These are phyloP conservation scores for Cabera pusaria DNA, from an alignment of 2,888 invertebrate species.

Conservation along the genomic window DNA sequence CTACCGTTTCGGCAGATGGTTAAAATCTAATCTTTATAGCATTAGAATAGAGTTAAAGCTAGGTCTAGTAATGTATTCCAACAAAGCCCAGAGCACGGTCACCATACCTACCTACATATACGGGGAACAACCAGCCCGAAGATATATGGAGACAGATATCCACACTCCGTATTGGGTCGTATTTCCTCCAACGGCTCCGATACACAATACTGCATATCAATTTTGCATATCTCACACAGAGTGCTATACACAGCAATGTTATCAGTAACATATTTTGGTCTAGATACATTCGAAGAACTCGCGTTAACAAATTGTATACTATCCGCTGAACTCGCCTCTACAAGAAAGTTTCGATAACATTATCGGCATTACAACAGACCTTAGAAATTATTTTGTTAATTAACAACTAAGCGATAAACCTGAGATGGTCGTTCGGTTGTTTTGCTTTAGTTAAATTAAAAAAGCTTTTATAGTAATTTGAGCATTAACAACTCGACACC, in stretches of 20 bases:
- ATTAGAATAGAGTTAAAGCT: no score
- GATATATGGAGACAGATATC: slow-evolving; percentile 39
- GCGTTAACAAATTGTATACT: slow-evolving; percentile 27
- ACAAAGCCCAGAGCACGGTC: slow-evolving; percentile 4
- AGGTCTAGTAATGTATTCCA: slow-evolving; percentile 8
- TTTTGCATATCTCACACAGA: slow-evolving; percentile 36
- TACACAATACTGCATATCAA: slow-evolving; percentile 37
- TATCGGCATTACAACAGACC: slow-evolving; percentile 6
- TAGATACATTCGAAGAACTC: slow-evolving; percentile 29
- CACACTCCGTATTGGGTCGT: slow-evolving; percentile 37
- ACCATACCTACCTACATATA: slow-evolving; percentile 28
- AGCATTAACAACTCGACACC: slow-evolving; percentile 55
- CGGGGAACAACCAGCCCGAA: slow-evolving; percentile 27
- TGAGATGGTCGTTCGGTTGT: background rate
- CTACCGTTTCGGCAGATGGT: no score
- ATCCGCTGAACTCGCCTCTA: slow-evolving; percentile 16
- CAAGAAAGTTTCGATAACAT: slow-evolving; percentile 14
- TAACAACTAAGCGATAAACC: slow-evolving; percentile 3
- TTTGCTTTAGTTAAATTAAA: slow-evolving; percentile 11
- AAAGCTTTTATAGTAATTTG: slow-evolving; percentile 29
- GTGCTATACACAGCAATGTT: slow-evolving; percentile 36
- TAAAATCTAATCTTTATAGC: no score
- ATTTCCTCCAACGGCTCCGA: slow-evolving; percentile 34
- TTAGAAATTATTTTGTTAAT: slow-evolving; percentile 12
- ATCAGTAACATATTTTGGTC: slow-evolving; percentile 35